phyloP scores from a whole-genome alignment of 2,113 vertebrate genomes.

The Aythya baeri region DNA sequence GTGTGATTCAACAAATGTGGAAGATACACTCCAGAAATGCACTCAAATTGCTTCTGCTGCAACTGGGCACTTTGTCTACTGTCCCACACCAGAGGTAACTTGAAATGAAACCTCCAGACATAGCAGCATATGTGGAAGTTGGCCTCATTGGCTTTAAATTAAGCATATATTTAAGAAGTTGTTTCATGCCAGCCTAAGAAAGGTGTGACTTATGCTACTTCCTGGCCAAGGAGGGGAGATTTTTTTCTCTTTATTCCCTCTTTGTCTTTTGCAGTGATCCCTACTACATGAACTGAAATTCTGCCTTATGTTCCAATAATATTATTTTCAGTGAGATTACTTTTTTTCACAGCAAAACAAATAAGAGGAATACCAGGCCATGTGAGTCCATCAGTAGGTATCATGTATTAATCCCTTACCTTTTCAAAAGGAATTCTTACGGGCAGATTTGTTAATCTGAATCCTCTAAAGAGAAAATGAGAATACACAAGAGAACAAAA shows the following conservation, averaged over 20 bases:
- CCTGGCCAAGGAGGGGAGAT: neutral
- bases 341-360: neutral
- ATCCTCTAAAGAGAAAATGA: neutral
- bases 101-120: neutral
- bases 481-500: neutral
- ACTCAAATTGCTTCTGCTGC: neutral
- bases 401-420: neutral
- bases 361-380: neutral
- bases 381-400: neutral
- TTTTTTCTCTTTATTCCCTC: neutral
- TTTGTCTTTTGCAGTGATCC: neutral
- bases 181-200: neutral
- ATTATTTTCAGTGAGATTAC: neutral
- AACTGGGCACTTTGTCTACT: neutral
- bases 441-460: neutral
- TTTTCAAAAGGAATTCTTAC: neutral
- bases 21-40: neutral
- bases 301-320: neutral
- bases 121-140: neutral
- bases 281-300: neutral
- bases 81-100: neutral
- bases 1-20: neutral
- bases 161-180: neutral
- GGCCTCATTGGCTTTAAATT: neutral
- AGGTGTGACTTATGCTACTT: neutral